Percentiles rank a stretch among this genome's conserved stretches.
Evolutionary conservation across 2,113 vertebrate genomes (phyloP).

Genomic region (Talpa occidentalis): DNA sequence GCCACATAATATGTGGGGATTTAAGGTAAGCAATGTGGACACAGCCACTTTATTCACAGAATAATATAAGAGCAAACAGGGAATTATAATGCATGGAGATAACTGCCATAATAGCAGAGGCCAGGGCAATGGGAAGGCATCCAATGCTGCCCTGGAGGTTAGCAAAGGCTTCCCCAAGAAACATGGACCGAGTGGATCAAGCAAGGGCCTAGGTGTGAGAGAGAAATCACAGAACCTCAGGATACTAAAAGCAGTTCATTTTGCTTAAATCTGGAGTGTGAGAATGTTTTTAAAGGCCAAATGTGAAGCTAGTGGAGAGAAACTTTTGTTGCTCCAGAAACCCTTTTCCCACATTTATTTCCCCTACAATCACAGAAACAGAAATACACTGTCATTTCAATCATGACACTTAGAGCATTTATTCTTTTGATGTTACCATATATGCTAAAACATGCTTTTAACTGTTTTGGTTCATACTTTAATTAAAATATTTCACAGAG

Average conservation of each 20-base stretch:
- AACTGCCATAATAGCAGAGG: neutral
- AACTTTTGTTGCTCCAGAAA: neutral
- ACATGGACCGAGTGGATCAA: neutral
- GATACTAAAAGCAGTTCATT: neutral
- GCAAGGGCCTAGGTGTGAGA: neutral
- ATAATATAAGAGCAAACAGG: slow-evolving; percentile 8
- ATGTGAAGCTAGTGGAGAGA: neutral
- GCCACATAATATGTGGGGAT: neutral
- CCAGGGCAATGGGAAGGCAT: neutral
- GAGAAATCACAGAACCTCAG: neutral
- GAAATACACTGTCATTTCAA: neutral
- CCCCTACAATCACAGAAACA: slow-evolving; percentile 11
- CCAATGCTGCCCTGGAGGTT: neutral
- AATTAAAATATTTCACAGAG: neutral
- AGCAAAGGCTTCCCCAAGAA: slow-evolving; percentile 39
- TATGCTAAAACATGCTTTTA: slow-evolving; percentile 33
- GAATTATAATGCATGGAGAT: neutral
- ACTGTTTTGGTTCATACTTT: neutral
- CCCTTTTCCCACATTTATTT: neutral
- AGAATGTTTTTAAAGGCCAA: slow-evolving; percentile 1
- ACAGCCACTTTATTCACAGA: neutral
- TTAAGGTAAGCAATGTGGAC: neutral
- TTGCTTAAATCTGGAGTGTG: neutral
- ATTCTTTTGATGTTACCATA: neutral
- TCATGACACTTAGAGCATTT: neutral